Percentiles rank a stretch among this genome's conserved stretches.
Evolutionary conservation across 2,113 vertebrate genomes (phyloP).

Genomic region (Helogale parvula): DNA sequence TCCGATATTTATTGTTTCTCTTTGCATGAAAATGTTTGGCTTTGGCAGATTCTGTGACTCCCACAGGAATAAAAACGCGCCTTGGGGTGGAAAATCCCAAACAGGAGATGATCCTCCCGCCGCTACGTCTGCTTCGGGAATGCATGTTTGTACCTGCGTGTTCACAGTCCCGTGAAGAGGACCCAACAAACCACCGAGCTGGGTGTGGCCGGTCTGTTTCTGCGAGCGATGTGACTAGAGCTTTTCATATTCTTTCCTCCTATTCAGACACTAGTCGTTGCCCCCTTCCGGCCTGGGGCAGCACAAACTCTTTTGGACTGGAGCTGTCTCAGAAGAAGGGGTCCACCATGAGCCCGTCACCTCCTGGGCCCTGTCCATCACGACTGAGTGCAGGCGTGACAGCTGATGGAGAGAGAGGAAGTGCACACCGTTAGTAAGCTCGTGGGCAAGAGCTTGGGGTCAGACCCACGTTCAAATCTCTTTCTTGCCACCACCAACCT

Average conservation of each 20-base stretch:
- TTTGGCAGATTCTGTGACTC: not conserved
- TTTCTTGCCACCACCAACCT: not conserved
- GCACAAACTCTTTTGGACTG: not conserved
- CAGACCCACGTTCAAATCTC: not conserved
- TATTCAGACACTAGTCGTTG: rapidly evolving
- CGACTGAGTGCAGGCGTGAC: not conserved
- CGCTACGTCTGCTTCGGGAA: not conserved
- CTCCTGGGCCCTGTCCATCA: rapidly evolving
- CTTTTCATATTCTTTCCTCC: not conserved
- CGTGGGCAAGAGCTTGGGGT: not conserved
- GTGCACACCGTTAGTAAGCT: not conserved
- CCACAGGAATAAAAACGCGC: not conserved
- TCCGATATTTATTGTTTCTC: not conserved
- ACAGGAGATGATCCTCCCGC: not conserved
- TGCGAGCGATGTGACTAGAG: not conserved
- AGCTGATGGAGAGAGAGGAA: not conserved
- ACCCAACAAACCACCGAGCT: too few relatives aligned
- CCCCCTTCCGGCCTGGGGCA: too few relatives aligned
- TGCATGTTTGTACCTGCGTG: rapidly evolving
- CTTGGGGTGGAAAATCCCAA: not conserved
- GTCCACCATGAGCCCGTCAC: rapidly evolving
- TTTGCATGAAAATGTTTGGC: not conserved
- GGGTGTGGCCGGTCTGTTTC: not conserved
- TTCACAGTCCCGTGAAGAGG: not conserved
- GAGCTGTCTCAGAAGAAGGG: not conserved